Evolutionary conservation across 2,113 vertebrate genomes (phyloP).

Genomic region (Ciconia maguari): DNA sequence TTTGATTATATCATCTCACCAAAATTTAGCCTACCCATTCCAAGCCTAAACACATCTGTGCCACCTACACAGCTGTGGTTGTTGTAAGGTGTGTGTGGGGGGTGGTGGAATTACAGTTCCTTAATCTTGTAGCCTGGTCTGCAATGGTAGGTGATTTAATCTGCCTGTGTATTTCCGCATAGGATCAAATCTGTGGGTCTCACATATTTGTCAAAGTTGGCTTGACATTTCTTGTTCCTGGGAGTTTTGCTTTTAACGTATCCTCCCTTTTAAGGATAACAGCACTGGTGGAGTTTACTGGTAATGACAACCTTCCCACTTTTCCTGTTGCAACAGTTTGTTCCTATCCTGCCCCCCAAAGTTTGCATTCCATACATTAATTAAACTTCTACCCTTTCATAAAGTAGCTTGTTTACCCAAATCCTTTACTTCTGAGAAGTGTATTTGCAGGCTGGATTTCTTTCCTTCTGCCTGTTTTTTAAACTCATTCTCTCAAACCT

Average conservation of each 20-base stretch:
- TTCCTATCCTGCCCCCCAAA: neutral
- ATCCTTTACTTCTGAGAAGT: neutral
- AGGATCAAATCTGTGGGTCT: neutral
- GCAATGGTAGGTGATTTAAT: neutral
- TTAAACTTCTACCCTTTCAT: neutral
- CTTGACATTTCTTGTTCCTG: neutral
- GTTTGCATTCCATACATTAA: neutral
- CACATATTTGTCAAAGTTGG: neutral
- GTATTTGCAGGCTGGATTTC: neutral
- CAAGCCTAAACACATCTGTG: neutral
- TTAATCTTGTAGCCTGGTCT: neutral
- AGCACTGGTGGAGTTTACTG: neutral
- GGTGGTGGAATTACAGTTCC: neutral
- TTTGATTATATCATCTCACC: neutral
- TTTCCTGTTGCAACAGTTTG: neutral
- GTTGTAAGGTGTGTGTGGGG: neutral
- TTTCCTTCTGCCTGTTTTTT: neutral
- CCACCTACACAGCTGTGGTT: neutral
- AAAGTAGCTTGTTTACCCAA: neutral
- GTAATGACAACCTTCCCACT: neutral
- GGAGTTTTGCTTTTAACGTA: neutral
- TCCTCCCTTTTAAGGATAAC: neutral
- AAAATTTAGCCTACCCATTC: neutral
- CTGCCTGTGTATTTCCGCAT: neutral
- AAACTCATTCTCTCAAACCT: neutral